Evolutionary conservation across 2,113 vertebrate species (phyloP).

Genomic region (Lota lota): DNA sequence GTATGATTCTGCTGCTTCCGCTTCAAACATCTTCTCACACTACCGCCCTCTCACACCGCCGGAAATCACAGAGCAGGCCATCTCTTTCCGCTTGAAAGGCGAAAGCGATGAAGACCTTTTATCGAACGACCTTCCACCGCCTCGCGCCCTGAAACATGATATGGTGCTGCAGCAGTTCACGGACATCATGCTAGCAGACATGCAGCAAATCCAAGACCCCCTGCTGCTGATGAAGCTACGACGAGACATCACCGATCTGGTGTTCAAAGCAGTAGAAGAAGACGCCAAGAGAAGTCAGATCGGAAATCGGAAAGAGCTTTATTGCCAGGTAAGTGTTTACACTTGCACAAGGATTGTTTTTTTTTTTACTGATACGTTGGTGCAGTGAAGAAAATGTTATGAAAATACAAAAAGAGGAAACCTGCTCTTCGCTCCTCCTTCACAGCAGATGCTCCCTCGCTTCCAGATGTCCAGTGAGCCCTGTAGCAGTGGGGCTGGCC

Average conservation of each 20-base stretch:
- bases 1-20: conserved; percentile 7
- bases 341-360: too few relatives aligned
- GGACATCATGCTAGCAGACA: conserved; percentile 34
- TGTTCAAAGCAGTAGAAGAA: conserved; percentile 37
- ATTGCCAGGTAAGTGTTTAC: too few relatives aligned
- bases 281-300: conserved; percentile 3
- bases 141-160: neutral
- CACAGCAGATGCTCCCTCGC: too few relatives aligned
- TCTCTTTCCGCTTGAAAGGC: conserved; percentile 19
- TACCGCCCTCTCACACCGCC: conserved; percentile 5
- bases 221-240: conserved; percentile 39
- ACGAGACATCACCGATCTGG: conserved; percentile 33
- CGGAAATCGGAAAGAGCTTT: too few relatives aligned
- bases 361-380: too few relatives aligned
- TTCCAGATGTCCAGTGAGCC: too few relatives aligned
- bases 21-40: neutral
- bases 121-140: conserved; percentile 1
- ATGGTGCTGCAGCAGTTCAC: conserved; percentile 26
- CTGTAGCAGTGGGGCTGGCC: too few relatives aligned
- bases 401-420: too few relatives aligned
- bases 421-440: too few relatives aligned
- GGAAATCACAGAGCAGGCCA: conserved; percentile 2
- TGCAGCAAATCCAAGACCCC: conserved; percentile 31
- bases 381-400: too few relatives aligned
- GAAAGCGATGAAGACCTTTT: neutral